phyloP scores from a whole-genome alignment of 2,113 vertebrate genomes.

The Morone chrysops region DNA sequence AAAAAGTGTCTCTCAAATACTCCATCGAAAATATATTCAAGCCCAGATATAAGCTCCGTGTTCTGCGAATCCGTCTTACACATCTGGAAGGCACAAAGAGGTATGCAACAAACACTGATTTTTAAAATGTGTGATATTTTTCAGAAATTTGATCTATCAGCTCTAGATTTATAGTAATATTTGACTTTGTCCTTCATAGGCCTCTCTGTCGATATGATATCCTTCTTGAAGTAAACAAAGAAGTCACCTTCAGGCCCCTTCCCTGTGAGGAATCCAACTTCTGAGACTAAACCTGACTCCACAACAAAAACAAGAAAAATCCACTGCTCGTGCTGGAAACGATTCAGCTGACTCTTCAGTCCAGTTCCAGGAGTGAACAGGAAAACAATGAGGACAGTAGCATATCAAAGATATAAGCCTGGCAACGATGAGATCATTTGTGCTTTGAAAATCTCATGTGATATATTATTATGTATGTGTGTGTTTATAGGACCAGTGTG shows the following conservation, averaged over 20 bases:
- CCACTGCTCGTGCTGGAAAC: neutral
- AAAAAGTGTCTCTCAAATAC: constrained; percentile 87
- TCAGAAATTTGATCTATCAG: neutral
- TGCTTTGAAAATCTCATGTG: constrained; percentile 11
- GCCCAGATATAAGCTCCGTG: constrained; percentile 88
- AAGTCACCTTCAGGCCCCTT: constrained; percentile 85
- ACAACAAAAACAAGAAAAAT: neutral
- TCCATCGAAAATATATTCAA: constrained; percentile 83
- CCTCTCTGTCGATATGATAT: constrained; percentile 93
- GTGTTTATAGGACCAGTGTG: neutral
- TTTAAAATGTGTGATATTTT: neutral
- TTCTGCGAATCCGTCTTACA: constrained; percentile 87
- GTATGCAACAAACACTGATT: constrained; percentile 64
- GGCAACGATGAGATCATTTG: neutral
- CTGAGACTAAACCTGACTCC: constrained; percentile 55
- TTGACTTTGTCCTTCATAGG: constrained; percentile 70
- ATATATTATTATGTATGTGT: constrained; percentile 5
- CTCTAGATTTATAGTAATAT: neutral
- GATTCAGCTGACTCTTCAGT: neutral
- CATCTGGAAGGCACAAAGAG: constrained; percentile 81
- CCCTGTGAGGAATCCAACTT: constrained; percentile 83
- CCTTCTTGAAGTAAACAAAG: constrained; percentile 84
- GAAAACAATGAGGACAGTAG: too few species aligned
- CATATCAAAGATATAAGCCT: neutral
- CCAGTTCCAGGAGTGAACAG: too few species aligned